A percentile compares a stretch with the other conserved stretches of the same genome.
Conservation (phyloP, 2,113 vertebrate species). For the Tetrax tetrax region DNA sequence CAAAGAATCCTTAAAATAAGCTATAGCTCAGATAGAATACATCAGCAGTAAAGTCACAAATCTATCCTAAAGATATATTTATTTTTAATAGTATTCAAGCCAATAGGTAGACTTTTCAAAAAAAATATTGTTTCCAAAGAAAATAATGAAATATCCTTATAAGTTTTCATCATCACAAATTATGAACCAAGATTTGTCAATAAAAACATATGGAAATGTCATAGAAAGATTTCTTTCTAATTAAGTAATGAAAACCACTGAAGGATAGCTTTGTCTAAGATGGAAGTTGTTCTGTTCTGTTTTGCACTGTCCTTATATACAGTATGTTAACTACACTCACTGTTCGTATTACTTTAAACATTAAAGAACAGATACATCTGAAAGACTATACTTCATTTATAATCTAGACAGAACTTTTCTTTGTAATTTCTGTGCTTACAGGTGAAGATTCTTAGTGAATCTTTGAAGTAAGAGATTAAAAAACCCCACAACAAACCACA, state of each 20-base stretch:
- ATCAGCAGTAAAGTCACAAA: not conserved
- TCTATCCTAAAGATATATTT: not conserved
- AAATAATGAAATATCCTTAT: not conserved
- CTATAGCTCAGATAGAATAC: accelerated
- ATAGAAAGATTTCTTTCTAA: conserved; percentile 52
- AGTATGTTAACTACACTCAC: conserved; percentile 59
- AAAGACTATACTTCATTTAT: conserved; percentile 79
- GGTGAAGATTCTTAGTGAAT: not conserved
- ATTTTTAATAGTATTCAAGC: not conserved
- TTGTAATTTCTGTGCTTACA: conserved; percentile 53
- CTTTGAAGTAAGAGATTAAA: not conserved
- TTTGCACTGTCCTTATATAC: not conserved
- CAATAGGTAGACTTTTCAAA: not conserved
- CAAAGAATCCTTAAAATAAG: not conserved
- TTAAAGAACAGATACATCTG: conserved; percentile 79
- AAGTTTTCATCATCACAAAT: not conserved
- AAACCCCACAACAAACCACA: not conserved
- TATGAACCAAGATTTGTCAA: conserved; percentile 56
- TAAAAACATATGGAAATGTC: conserved; percentile 71
- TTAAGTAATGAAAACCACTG: conserved; percentile 69
- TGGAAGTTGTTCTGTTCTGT: conserved; percentile 21
- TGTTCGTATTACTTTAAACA: conserved; percentile 75
- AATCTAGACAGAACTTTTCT: conserved; percentile 73
- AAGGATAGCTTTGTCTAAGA: not conserved
- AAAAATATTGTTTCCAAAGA: not conserved